A percentile compares a stretch with the other conserved stretches of the same genome.
Evolutionary conservation across 2,113 vertebrate species (phyloP).

Genomic region (Gambusia affinis): DNA sequence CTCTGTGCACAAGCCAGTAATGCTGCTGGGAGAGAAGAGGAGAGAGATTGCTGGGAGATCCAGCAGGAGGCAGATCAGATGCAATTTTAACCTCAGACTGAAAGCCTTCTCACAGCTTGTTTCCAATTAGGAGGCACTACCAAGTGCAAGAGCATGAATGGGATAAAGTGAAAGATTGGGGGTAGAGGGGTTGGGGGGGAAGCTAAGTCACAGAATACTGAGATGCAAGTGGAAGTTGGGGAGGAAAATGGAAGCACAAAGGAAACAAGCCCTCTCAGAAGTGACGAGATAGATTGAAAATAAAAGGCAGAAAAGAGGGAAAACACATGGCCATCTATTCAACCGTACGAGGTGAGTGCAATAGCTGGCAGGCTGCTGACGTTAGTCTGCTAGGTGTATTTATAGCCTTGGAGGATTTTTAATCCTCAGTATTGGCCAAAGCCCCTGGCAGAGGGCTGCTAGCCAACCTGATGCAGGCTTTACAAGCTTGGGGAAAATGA

Average conservation of each 20-base stretch:
- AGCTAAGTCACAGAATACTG: slow-evolving; percentile 29
- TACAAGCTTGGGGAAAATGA: slow-evolving; percentile 52
- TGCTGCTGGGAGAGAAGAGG: slow-evolving; percentile 51
- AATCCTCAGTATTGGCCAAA: slow-evolving; percentile 76
- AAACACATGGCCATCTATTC: slow-evolving; percentile 49
- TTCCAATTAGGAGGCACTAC: slow-evolving; percentile 75
- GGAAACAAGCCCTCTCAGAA: slow-evolving; percentile 25
- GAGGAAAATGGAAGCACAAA: slow-evolving; percentile 23
- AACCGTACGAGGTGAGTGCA: slow-evolving; percentile 65
- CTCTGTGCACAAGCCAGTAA: slow-evolving; percentile 42
- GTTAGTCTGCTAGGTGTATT: slow-evolving; percentile 70
- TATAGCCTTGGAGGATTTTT: slow-evolving; percentile 74
- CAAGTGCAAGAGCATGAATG: slow-evolving; percentile 58
- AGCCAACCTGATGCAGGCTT: slow-evolving; percentile 68
- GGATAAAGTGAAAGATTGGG: slow-evolving; percentile 35
- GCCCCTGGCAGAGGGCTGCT: slow-evolving; percentile 61
- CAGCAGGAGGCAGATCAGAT: slow-evolving; percentile 71
- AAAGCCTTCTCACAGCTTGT: slow-evolving; percentile 74
- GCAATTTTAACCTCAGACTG: slow-evolving; percentile 72
- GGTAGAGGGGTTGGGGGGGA: not conserved
- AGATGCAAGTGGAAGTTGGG: slow-evolving; percentile 43
- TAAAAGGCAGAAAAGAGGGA: slow-evolving; percentile 15
- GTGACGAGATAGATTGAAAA: slow-evolving; percentile 30
- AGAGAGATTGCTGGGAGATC: slow-evolving; percentile 42
- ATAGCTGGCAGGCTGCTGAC: slow-evolving; percentile 62